phyloP scores from a whole-genome alignment of 2,113 vertebrate genomes.

The Tautogolabrus adspersus region DNA sequence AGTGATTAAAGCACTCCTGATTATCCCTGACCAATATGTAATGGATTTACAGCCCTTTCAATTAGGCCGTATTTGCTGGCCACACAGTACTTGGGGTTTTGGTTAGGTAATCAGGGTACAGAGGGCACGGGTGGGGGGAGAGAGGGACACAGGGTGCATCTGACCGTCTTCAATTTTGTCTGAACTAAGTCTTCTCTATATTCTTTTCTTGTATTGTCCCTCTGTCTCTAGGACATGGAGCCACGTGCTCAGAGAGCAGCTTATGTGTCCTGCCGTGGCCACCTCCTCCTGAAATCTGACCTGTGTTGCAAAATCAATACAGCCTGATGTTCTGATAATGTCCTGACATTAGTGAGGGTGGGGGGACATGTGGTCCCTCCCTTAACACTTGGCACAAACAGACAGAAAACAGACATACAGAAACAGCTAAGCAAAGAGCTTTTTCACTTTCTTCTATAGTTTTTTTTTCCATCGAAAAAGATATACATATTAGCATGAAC shows the following conservation, averaged over 20 bases:
- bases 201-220: constrained; percentile 37
- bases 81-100: constrained; percentile 98
- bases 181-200: constrained; percentile 44
- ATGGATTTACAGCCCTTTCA: constrained; percentile 99
- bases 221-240: constrained; percentile 61
- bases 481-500: no score
- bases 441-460: not conserved
- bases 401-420: not conserved
- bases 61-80: constrained; percentile 99
- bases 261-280: constrained; percentile 72
- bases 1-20: constrained; percentile 99
- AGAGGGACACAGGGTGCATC: constrained; percentile 71
- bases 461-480: no score
- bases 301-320: constrained; percentile 92
- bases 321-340: constrained; percentile 93
- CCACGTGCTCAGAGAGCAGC: constrained; percentile 76
- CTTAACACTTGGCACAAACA: constrained; percentile 60
- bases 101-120: constrained; percentile 95
- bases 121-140: constrained; percentile 71
- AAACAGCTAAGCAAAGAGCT: not conserved
- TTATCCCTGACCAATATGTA: constrained; percentile 99
- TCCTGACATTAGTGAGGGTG: constrained; percentile 92
- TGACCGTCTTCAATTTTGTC: constrained; percentile 88
- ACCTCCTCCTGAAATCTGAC: constrained; percentile 90
- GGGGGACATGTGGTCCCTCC: constrained; percentile 84